Evolutionary conservation across 2,888 invertebrate genomes (phyloP), one percentile per base, ranked within the genome.

Genomic region (Magallana nippona): DNA sequence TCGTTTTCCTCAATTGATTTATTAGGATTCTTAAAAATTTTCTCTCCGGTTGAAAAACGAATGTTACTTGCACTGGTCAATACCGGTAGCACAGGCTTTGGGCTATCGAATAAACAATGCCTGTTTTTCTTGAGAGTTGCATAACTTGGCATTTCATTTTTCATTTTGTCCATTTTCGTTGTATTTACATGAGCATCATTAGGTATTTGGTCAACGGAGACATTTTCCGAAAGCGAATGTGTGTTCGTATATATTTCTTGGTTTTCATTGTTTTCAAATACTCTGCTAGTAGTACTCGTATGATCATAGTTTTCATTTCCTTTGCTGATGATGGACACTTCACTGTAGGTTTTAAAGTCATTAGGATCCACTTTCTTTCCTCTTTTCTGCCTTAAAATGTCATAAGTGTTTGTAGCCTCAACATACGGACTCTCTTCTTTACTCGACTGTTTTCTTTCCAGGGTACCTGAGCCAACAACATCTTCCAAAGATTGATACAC

Each of bases 341-440:
- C 27, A 2, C 71, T 71, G 22, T 71, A 71, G 13, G 27, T 71
- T 32, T 32, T 71, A 15, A 27, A 71, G 15, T 71, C 71, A 27
- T 71, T 71, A 0, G 27, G 71, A 22, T 71, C 71, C 0, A 71
- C 10, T 27, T 71, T 71, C 32, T 71, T 71, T 15, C 15, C 32
- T 71, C 71, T 71, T 13, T 22, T 71, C 8, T 71, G 71, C 15
- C 71, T 15, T 13, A 71, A 22, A 22, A 71, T 1, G 32, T 71
- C 71, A 13, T 71, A 71, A 2, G 71, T 11, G 1, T 71, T 32
- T 8, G 2, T 71, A 32, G 13, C 27, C 32, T 71, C 71, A 2
- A 71, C 27, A 27, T 71, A 71, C 1, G 71, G 71, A 32, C 71
- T 71, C 11, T 71, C 71, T 3, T 71, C 71, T 22, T 71, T 71